These are phyloP conservation scores for Epinephelus moara DNA, from an alignment of 2,113 vertebrate species.

Conservation along the genomic window DNA sequence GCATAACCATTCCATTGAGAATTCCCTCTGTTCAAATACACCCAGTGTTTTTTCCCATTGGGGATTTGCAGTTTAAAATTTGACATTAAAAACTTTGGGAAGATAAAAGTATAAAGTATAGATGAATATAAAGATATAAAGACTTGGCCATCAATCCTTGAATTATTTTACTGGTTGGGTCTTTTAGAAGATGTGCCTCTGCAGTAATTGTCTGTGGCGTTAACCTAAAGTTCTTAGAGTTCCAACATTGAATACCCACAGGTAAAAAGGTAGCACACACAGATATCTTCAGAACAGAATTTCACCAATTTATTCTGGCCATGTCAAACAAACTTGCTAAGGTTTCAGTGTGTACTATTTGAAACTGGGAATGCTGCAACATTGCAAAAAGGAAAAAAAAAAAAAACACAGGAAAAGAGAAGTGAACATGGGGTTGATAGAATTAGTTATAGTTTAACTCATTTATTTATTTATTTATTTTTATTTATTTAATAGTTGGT, in stretches of 20 bases:
- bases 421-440: background rate
- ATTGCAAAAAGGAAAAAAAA: background rate
- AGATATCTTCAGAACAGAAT: background rate
- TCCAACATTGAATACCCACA: background rate
- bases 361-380: background rate
- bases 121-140: background rate
- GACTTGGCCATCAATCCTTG: background rate
- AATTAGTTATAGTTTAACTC: background rate
- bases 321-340: no score
- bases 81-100: background rate
- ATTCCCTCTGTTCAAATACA: background rate
- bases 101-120: background rate
- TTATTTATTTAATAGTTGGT: no score
- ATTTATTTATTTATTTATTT: no score
- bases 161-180: background rate
- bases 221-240: background rate
- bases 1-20: background rate
- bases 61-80: background rate
- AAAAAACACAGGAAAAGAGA: background rate
- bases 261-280: background rate
- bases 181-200: no score
- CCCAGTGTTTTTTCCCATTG: background rate
- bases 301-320: no score
- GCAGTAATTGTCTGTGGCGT: background rate
- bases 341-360: background rate